Evolutionary conservation across 2,113 vertebrate species (phyloP).

Genomic region (Anseranas semipalmata): DNA sequence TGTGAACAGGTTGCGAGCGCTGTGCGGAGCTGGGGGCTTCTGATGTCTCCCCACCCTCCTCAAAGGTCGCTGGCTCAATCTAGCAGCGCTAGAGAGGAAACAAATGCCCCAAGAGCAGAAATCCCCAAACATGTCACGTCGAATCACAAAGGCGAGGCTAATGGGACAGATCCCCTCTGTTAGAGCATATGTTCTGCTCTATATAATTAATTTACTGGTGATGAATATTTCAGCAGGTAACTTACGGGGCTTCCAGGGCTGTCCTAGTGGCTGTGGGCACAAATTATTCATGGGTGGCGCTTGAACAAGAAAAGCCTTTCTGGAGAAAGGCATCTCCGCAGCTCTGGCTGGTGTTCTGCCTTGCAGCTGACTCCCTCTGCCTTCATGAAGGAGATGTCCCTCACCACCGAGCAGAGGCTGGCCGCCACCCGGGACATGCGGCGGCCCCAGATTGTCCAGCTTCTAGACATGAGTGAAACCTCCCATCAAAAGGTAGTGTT

Average conservation of each 20-base stretch:
- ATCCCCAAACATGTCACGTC: constrained; percentile 41
- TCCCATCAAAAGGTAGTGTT: constrained; percentile 85
- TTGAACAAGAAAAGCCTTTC: constrained; percentile 45
- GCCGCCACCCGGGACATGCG: constrained; percentile 69
- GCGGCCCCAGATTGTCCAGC: constrained; percentile 78
- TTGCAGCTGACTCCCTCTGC: constrained; percentile 87
- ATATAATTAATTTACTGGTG: constrained; percentile 69
- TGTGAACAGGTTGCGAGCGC: fast-evolving
- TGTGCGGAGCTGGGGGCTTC: background rate
- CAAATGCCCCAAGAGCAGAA: background rate
- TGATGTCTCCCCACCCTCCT: background rate
- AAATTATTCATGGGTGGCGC: constrained; percentile 59
- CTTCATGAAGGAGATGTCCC: constrained; percentile 85
- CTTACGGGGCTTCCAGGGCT: constrained; percentile 40
- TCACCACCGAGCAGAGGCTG: constrained; percentile 81
- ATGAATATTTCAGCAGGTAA: constrained; percentile 70
- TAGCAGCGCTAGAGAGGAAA: background rate
- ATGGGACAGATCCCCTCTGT: background rate
- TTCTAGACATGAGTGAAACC: constrained; percentile 78
- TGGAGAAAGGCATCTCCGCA: background rate
- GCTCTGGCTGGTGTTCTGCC: constrained; percentile 28
- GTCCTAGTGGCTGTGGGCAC: constrained; percentile 27
- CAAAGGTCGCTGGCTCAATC: background rate
- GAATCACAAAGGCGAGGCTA: constrained; percentile 26
- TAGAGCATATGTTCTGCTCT: constrained; percentile 21